Percentiles rank a stretch among this genome's conserved stretches.
phyloP scores from a whole-genome alignment of 1,140 invertebrate species.

The Chelonus insularis region DNA sequence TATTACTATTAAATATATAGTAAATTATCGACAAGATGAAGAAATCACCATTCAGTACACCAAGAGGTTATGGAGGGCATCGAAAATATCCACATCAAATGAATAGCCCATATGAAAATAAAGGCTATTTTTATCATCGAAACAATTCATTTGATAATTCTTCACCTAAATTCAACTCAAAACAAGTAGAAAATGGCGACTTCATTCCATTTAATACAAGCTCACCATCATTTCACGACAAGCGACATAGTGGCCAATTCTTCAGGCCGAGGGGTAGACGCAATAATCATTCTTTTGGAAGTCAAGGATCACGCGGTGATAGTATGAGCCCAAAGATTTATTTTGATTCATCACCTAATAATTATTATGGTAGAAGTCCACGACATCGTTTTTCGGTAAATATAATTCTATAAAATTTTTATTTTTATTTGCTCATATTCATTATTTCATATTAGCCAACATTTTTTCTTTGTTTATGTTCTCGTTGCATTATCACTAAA shows the following conservation, averaged over 20 bases:
- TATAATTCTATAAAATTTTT: too few species aligned
- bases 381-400: too few species aligned
- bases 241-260: conserved; percentile 19
- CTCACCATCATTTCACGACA: conserved; percentile 25
- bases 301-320: conserved; percentile 28
- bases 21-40: conserved; percentile 33
- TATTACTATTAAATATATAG: background rate
- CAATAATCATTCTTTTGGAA: conserved; percentile 20
- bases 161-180: conserved; percentile 15
- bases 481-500: too few species aligned
- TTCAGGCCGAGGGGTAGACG: conserved; percentile 25
- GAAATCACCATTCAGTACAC: conserved; percentile 44
- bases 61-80: conserved; percentile 17
- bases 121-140: conserved; percentile 32
- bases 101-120: conserved; percentile 18
- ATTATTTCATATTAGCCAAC: too few species aligned
- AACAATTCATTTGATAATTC: conserved; percentile 22
- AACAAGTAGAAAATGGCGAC: conserved; percentile 25
- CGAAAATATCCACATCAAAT: conserved; percentile 29
- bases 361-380: background rate
- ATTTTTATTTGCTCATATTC: background rate
- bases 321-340: conserved; percentile 2
- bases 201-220: conserved; percentile 43
- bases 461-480: too few species aligned
- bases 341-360: conserved; percentile 7